Percentiles rank a stretch among this genome's conserved stretches.
These are phyloP conservation scores for Pterocles burchelli DNA, from an alignment of 2,113 vertebrate species.

Conservation along the genomic window DNA sequence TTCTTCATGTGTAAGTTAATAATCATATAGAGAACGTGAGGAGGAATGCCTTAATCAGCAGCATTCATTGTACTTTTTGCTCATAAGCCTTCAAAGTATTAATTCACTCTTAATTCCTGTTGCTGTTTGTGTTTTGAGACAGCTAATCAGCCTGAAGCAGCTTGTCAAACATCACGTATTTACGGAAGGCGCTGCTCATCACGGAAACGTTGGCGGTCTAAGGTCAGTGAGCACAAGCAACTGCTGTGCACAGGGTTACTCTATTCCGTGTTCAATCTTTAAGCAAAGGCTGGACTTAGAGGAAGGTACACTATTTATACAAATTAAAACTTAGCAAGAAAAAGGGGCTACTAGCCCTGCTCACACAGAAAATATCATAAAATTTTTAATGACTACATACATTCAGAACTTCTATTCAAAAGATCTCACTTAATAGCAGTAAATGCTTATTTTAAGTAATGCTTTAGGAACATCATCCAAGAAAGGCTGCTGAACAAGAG, in stretches of 20 bases:
- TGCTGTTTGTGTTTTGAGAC: neutral
- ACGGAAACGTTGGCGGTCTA: accelerated
- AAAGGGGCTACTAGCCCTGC: neutral
- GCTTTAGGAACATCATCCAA: neutral
- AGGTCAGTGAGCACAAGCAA: neutral
- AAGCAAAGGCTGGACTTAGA: neutral
- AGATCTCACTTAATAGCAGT: neutral
- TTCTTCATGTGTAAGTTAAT: neutral
- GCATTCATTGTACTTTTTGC: neutral
- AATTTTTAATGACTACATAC: neutral
- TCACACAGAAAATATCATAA: neutral
- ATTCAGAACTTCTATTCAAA: neutral
- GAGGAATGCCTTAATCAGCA: neutral
- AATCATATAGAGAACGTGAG: neutral
- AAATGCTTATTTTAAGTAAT: neutral
- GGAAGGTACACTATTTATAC: neutral
- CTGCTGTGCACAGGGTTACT: neutral
- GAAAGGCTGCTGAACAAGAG: neutral
- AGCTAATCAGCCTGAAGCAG: neutral
- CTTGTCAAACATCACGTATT: neutral
- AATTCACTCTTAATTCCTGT: neutral
- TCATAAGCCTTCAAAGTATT: neutral
- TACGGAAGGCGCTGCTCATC: neutral
- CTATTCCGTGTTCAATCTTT: neutral
- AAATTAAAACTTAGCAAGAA: neutral